Conservation (phyloP, 1,140 invertebrate genomes). For the Drosophila ercepeae region DNA sequence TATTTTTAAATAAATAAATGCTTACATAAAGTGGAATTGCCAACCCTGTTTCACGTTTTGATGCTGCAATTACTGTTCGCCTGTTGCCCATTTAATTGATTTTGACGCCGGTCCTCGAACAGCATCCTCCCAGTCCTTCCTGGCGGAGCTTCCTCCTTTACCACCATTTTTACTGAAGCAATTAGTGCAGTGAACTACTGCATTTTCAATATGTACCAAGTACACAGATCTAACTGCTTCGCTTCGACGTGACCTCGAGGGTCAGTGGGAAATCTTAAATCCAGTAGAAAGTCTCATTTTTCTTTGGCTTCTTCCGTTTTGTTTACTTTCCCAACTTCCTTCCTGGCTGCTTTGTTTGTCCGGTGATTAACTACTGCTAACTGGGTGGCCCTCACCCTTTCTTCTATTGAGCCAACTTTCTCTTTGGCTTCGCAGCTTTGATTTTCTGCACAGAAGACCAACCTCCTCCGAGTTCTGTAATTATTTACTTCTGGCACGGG, state of each 20-base stretch:
- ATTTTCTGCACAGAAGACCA: conserved; percentile 21
- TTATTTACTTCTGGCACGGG: conserved; percentile 17
- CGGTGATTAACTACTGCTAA: conserved; percentile 71
- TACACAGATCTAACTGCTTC: conserved; percentile 12
- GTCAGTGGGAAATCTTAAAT: conserved; percentile 30
- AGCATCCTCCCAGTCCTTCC: not conserved
- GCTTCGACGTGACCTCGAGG: conserved; percentile 4
- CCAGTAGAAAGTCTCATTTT: conserved; percentile 32
- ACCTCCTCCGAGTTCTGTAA: conserved; percentile 18
- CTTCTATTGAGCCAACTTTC: conserved; percentile 10
- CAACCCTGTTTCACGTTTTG: conserved; percentile 22
- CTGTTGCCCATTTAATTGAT: conserved; percentile 79
- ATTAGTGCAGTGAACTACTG: conserved; percentile 62
- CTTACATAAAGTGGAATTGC: not conserved
- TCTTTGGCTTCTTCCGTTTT: conserved; percentile 19
- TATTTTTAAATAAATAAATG: not conserved
- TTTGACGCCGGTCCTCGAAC: conserved; percentile 67
- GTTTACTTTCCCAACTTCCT: conserved; percentile 43
- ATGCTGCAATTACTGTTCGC: conserved; percentile 76
- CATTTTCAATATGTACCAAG: conserved; percentile 58
- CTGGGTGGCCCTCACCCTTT: conserved; percentile 6
- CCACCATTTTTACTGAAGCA: conserved; percentile 33
- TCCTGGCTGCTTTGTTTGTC: conserved; percentile 55
- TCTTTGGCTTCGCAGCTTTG: conserved; percentile 10
- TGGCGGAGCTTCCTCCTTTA: not conserved